phyloP scores from a whole-genome alignment of 2,113 vertebrate genomes.

The Opisthocomus hoazin region DNA sequence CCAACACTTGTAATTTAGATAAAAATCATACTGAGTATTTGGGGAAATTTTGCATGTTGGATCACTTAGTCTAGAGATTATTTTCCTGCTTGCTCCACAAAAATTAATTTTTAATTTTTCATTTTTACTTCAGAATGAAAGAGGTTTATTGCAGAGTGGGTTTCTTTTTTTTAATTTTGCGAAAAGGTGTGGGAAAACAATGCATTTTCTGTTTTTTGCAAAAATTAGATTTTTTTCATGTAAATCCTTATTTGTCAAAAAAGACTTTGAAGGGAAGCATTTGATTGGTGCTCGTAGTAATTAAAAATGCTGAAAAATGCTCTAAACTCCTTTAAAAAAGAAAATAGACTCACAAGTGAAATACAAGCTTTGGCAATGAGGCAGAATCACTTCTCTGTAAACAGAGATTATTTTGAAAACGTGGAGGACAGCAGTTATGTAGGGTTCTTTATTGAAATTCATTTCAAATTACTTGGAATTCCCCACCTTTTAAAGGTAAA shows the following conservation, averaged over 20 bases:
- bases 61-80: neutral
- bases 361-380: neutral
- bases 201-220: neutral
- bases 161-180: neutral
- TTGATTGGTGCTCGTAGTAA: neutral
- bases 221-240: neutral
- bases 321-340: neutral
- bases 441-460: neutral
- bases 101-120: neutral
- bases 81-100: slow-evolving; percentile 1
- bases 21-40: slow-evolving; percentile 22
- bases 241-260: neutral
- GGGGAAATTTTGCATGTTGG: neutral
- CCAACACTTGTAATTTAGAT: slow-evolving; percentile 19
- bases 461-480: neutral
- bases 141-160: neutral
- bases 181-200: neutral
- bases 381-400: neutral
- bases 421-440: neutral
- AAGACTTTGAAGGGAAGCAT: neutral
- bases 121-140: neutral
- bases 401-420: neutral
- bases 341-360: neutral
- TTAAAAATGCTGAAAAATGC: neutral
- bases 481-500: neutral